Evolutionary conservation across 2,113 vertebrate species (phyloP).

Genomic region (Halichoerus grypus): DNA sequence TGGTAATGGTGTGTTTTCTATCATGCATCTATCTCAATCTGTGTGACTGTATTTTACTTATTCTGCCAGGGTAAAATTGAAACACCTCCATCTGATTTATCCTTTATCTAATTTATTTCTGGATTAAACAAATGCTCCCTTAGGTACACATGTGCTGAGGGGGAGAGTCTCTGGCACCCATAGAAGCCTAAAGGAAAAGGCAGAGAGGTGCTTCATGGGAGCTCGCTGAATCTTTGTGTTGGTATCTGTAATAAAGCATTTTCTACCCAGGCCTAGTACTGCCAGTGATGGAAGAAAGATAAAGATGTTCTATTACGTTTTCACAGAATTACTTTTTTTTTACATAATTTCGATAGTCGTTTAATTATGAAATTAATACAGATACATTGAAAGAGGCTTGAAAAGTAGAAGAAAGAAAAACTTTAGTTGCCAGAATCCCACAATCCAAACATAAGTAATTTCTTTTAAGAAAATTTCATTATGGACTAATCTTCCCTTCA

Average conservation of each 20-base stretch:
- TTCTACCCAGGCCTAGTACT: background rate
- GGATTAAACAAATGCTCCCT: background rate
- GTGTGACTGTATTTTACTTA: background rate
- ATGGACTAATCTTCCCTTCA: background rate
- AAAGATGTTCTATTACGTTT: background rate
- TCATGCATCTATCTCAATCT: background rate
- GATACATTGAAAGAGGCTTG: background rate
- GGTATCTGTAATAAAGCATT: background rate
- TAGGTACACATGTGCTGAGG: accelerated
- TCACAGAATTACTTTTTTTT: background rate
- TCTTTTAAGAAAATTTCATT: background rate
- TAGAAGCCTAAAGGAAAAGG: background rate
- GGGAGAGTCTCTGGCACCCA: accelerated
- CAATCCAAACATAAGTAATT: background rate
- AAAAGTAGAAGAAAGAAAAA: background rate
- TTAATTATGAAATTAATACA: background rate
- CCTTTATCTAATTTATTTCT: background rate
- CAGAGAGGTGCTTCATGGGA: background rate
- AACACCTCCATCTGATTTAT: background rate
- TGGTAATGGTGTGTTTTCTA: background rate
- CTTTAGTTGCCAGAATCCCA: background rate
- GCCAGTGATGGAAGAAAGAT: background rate
- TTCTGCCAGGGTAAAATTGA: background rate
- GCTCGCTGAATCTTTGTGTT: background rate
- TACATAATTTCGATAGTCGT: background rate